Percentiles rank a stretch among this genome's conserved stretches.
Evolutionary conservation across 2,113 vertebrate genomes (phyloP).

Genomic region (Charadrius vociferus): DNA sequence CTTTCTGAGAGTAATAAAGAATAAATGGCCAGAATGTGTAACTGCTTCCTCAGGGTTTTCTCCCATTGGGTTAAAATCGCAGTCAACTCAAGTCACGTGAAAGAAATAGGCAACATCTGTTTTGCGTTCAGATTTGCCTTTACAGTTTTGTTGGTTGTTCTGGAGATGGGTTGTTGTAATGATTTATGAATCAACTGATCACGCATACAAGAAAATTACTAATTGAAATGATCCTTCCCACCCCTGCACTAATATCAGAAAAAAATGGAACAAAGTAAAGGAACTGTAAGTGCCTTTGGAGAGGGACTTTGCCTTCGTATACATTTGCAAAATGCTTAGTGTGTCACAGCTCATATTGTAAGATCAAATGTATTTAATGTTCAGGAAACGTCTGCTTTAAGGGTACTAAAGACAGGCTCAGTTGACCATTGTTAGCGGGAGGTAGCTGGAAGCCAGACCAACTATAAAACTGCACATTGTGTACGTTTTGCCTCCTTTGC

Average conservation of each 20-base stretch:
- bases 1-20: not conserved
- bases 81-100: not conserved
- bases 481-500: not conserved
- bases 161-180: not conserved
- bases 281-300: not conserved
- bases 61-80: not conserved
- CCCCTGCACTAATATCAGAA: not conserved
- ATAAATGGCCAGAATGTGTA: not conserved
- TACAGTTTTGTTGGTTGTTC: not conserved
- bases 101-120: not conserved
- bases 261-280: not conserved
- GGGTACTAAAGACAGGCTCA: not conserved
- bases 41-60: not conserved
- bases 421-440: not conserved
- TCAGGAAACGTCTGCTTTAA: not conserved
- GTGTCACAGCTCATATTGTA: not conserved
- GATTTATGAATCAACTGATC: not conserved
- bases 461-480: not conserved
- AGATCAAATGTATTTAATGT: not conserved
- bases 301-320: not conserved
- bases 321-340: fast-evolving
- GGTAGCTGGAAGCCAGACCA: constrained; percentile 3
- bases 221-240: not conserved
- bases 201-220: not conserved
- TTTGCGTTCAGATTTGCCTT: not conserved